These are phyloP conservation scores for Cerastoderma edule DNA, from an alignment of 2,888 invertebrate species.

Conservation along the genomic window DNA sequence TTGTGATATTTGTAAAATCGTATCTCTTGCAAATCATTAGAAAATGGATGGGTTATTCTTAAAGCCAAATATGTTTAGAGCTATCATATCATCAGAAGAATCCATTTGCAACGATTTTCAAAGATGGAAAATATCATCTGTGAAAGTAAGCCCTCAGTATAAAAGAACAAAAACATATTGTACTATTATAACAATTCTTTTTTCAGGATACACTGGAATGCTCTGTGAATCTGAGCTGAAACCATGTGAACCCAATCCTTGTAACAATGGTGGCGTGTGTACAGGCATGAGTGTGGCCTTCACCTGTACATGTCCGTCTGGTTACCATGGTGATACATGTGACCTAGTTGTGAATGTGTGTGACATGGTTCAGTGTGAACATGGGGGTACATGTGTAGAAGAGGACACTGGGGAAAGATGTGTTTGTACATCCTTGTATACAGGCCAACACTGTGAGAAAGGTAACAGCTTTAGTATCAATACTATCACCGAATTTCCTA, in stretches of 20 bases:
- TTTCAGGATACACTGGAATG: conserved; percentile 63
- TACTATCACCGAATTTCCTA: background rate
- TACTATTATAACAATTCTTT: no score
- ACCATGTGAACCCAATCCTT: conserved; percentile 64
- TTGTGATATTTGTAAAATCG: no score
- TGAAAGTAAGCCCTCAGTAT: no score
- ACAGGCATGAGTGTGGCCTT: conserved; percentile 42
- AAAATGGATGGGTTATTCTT: no score
- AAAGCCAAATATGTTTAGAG: no score
- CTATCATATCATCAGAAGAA: no score
- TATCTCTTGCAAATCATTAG: no score
- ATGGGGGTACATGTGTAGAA: conserved; percentile 73
- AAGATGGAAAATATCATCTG: no score
- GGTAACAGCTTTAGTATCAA: conserved; percentile 51
- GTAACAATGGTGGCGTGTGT: conserved; percentile 71
- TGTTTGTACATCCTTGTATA: conserved; percentile 67
- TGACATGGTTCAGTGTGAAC: conserved; percentile 66
- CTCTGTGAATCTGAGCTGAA: conserved; percentile 55
- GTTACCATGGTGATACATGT: conserved; percentile 70
- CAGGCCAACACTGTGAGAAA: conserved; percentile 77
- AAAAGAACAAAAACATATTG: no score
- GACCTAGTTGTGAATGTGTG: conserved; percentile 61
- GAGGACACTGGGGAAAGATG: conserved; percentile 59
- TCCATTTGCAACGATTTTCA: no score
- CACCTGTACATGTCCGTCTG: conserved; percentile 67